These are phyloP conservation scores for Agonopterix arenella DNA, from an alignment of 2,888 invertebrate species.

Conservation along the genomic window DNA sequence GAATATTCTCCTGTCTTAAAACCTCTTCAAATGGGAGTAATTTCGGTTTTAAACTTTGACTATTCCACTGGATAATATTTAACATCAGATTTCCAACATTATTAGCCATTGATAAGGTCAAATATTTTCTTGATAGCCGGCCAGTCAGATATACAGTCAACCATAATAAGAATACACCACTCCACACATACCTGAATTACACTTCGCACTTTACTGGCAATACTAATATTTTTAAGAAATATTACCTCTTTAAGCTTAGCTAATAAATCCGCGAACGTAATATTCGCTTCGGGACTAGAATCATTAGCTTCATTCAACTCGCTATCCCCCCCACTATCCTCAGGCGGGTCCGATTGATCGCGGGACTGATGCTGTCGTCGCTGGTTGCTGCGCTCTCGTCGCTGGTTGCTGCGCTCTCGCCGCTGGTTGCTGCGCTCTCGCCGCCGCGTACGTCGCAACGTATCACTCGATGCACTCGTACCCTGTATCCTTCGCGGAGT, in stretches of 20 bases:
- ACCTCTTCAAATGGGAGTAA: conserved; percentile 1
- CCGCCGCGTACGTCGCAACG: too few species aligned
- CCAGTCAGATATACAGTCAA: conserved; percentile 7
- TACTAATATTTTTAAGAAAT: conserved; percentile 2
- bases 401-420: too few species aligned
- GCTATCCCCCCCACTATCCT: too few species aligned
- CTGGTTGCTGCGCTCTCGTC: too few species aligned
- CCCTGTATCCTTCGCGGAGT: too few species aligned
- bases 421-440: too few species aligned
- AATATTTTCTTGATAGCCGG: conserved; percentile 2
- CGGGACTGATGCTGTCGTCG: too few species aligned
- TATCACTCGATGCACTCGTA: too few species aligned
- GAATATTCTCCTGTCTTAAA: conserved; percentile 7
- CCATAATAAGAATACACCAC: neutral
- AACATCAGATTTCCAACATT: neutral
- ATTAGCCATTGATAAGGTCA: neutral
- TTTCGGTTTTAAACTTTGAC: conserved; percentile 7
- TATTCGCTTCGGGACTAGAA: neutral
- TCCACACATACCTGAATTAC: neutral
- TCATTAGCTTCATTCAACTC: too few species aligned
- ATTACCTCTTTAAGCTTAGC: conserved; percentile 5
- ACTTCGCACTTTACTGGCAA: conserved; percentile 1
- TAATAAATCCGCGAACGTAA: neutral
- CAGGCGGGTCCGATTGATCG: too few species aligned
- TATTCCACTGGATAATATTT: conserved; percentile 7